Evolutionary conservation across 2,113 vertebrate species (phyloP).

Genomic region (Grammomys surdaster): DNA sequence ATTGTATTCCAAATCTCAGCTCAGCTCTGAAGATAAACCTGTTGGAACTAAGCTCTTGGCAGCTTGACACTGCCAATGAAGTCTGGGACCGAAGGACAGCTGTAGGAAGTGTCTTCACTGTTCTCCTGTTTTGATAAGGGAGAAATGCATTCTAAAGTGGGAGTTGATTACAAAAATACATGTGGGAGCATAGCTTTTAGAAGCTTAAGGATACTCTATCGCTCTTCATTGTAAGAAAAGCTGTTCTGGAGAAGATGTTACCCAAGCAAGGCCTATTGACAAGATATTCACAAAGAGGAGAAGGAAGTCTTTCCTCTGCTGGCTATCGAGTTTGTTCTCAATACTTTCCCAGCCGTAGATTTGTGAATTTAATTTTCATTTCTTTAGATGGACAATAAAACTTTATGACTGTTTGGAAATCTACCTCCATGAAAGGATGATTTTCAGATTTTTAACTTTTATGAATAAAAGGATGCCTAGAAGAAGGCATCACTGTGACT

Average conservation of each 20-base stretch:
- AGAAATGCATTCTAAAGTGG: background rate
- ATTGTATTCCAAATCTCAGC: background rate
- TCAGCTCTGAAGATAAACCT: background rate
- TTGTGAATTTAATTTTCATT: slow-evolving; percentile 1
- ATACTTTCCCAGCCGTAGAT: background rate
- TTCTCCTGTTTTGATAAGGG: background rate
- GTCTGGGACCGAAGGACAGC: no score
- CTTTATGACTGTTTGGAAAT: background rate
- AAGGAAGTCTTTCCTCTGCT: background rate
- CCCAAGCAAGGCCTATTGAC: background rate
- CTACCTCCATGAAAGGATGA: background rate
- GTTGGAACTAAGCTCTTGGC: background rate
- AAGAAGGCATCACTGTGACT: background rate
- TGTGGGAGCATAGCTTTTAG: background rate
- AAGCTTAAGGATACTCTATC: background rate
- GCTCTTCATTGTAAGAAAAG: slow-evolving; percentile 10
- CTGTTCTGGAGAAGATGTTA: rapidly evolving
- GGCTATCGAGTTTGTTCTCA: background rate
- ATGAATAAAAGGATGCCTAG: background rate
- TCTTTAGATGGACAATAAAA: background rate
- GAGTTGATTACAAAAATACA: background rate
- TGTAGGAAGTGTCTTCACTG: background rate
- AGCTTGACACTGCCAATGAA: background rate
- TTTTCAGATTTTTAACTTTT: background rate
- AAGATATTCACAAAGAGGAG: background rate